Base-by-base conservation (phyloP, 2,888 invertebrate species). In the Cremastinae sp. region DNA sequence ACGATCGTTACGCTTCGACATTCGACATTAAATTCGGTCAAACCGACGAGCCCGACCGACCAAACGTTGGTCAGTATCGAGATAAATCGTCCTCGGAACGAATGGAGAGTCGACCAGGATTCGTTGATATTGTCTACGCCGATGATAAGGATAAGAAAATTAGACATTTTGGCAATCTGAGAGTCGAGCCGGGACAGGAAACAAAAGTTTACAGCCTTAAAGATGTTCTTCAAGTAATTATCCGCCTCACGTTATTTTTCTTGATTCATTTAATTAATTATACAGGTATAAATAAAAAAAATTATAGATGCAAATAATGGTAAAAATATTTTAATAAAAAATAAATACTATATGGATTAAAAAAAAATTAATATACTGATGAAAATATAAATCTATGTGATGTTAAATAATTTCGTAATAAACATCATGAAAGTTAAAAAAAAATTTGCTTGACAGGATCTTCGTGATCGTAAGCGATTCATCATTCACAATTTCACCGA, bases 401-500 rank as follows among this genome's bases (percentile, higher is more conserved):
- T n/a, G n/a, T n/a, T n/a, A n/a, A n/a, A n/a, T n/a, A n/a, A n/a
- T n/a, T n/a, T n/a, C n/a, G n/a, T n/a, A n/a, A n/a, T n/a, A n/a
- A n/a, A n/a, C n/a, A n/a, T n/a, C n/a, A n/a, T n/a, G n/a, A n/a
- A n/a, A n/a, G n/a, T n/a, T n/a, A n/a, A n/a, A n/a, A n/a, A n/a
- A n/a, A n/a, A n/a, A n/a, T 36, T 78, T 45, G 47, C 61, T 56
- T 66, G 64, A 8, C 71, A 89, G 89, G 86, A 86, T 64, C 77
- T 88, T 54, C 83, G 82, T 0, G 84, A 82, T 22, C 83, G 80
- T 28, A 80, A 79, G 45, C 81, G 85, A 70, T 85, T 86, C 69
- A 82, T 88, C 7, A 79, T 82, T 28, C 84, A 86, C 68, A 89
- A 89, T 73, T 88, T 88, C 79, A 89, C 89, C 36, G 85, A 86